Evolutionary conservation across 2,888 invertebrate species (phyloP).

Genomic region (Leucoma salicis): DNA sequence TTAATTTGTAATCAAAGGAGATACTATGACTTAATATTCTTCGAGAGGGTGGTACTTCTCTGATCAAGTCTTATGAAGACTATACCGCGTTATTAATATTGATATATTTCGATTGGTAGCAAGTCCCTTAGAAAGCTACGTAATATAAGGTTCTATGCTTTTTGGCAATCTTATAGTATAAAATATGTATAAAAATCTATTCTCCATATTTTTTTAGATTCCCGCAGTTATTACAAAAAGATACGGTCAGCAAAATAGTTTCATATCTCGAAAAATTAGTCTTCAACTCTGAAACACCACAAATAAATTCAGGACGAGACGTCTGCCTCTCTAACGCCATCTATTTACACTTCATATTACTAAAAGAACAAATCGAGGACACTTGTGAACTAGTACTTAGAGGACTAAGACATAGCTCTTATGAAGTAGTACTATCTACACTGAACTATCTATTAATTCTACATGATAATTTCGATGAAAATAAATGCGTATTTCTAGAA

Average conservation of each 20-base stretch:
- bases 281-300: constrained; percentile 23
- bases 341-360: constrained; percentile 21
- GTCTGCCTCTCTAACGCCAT: constrained; percentile 47
- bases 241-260: constrained; percentile 29
- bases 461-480: constrained; percentile 35
- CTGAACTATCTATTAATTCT: constrained; percentile 31
- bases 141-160: no score
- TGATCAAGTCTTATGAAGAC: no score
- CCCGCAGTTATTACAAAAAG: constrained; percentile 33
- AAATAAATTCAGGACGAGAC: constrained; percentile 44
- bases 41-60: no score
- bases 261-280: constrained; percentile 36
- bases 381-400: constrained; percentile 7
- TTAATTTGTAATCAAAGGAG: no score
- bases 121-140: no score
- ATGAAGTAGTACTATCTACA: constrained; percentile 25
- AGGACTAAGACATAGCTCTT: constrained; percentile 21
- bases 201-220: constrained; percentile 58
- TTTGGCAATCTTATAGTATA: no score
- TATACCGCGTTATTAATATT: no score
- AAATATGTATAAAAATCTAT: no score
- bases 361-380: constrained; percentile 3
- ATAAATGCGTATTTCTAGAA: constrained; percentile 40
- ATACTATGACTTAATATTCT: no score
- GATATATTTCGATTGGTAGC: no score